Conservation (phyloP, 2,888 invertebrate genomes). For the Lasioglossum leucozonium region DNA sequence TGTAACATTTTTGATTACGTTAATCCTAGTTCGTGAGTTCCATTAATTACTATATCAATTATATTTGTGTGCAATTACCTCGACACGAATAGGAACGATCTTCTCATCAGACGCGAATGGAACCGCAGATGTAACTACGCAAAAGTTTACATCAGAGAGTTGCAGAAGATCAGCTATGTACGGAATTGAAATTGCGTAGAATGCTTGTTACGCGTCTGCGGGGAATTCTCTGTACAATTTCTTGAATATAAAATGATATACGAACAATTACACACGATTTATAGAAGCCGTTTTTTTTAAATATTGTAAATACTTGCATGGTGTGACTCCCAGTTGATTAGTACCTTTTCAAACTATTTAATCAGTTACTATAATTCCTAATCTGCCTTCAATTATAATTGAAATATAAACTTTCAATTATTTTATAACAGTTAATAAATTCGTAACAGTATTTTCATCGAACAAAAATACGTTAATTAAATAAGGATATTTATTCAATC, state of each 20-base stretch:
- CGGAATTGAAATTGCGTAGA: slow-evolving; percentile 23
- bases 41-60: neutral
- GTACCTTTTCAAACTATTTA: neutral
- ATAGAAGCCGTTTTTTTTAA: neutral
- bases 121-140: slow-evolving; percentile 13
- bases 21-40: neutral
- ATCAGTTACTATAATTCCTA: neutral
- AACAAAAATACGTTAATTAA: neutral
- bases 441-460: too few species aligned
- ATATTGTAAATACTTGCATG: neutral
- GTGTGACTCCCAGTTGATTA: too few species aligned
- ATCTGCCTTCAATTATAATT: neutral
- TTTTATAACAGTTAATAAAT: neutral
- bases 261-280: neutral
- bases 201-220: slow-evolving; percentile 18
- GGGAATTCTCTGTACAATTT: slow-evolving; percentile 2
- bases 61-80: neutral
- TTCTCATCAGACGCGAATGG: neutral
- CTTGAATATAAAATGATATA: neutral
- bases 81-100: neutral
- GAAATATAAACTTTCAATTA: neutral
- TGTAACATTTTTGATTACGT: neutral
- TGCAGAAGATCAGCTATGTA: slow-evolving; percentile 16
- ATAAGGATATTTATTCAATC: neutral
- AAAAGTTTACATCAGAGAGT: slow-evolving; percentile 17